Evolutionary conservation across 64 coral and sea anemone species (phyloP).

Genomic region (Dendrophyllia cribrosa): DNA sequence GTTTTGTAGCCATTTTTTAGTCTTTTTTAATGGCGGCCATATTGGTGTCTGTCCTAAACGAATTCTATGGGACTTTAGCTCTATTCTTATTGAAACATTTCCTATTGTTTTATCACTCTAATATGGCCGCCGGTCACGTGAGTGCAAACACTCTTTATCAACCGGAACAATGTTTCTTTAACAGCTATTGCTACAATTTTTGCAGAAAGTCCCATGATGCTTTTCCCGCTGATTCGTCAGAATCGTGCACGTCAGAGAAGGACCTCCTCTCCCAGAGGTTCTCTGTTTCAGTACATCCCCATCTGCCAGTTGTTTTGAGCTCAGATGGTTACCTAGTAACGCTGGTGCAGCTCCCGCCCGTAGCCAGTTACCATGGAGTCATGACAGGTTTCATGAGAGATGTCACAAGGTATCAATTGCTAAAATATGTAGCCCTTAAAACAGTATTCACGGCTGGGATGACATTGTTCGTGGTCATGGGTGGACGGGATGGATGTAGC

Average conservation of each 20-base stretch:
- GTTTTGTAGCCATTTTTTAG: no score
- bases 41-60: no score
- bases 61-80: no score
- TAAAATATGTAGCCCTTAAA: neutral
- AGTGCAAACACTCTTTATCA: no score
- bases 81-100: no score
- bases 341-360: conserved; percentile 77
- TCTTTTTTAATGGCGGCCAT: no score
- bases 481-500: no score
- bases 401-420: conserved; percentile 60
- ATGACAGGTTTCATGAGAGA: conserved; percentile 83
- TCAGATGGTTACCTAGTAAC: conserved; percentile 98
- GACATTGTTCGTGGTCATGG: neutral
- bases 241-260: conserved; percentile 60
- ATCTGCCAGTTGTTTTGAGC: conserved; percentile 79
- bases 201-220: neutral
- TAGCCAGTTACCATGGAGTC: conserved; percentile 71
- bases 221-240: conserved; percentile 3
- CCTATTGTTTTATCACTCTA: no score
- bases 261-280: conserved; percentile 84
- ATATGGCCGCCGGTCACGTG: no score
- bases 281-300: conserved; percentile 83
- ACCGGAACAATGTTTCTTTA: no score
- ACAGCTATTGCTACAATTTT: neutral
- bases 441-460: neutral